Evolutionary conservation across 2,797 vertebrate species (phyloP).

Genomic region (Sebastes itinus): DNA sequence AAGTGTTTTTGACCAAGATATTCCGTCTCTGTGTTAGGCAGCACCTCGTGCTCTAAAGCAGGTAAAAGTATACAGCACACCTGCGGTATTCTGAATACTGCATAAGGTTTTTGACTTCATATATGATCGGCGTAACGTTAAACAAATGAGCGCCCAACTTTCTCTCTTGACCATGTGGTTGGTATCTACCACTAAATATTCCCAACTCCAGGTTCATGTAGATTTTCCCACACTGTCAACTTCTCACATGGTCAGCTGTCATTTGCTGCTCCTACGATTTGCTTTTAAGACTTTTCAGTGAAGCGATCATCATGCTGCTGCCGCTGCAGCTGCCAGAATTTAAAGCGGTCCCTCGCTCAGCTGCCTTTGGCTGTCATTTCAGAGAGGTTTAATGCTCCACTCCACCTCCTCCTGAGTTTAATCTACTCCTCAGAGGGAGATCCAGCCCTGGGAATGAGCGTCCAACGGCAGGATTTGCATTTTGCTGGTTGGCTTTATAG

Average conservation of each 20-base stretch:
- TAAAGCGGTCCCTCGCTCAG: background rate
- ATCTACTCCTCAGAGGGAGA: background rate
- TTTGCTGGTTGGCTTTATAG: background rate
- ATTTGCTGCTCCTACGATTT: background rate
- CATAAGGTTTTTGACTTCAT: background rate
- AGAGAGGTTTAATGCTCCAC: background rate
- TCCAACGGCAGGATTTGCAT: background rate
- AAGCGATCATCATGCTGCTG: background rate
- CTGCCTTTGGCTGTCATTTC: conserved; percentile 16
- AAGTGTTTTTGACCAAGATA: background rate
- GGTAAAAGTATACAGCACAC: no score
- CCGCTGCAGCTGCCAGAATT: background rate
- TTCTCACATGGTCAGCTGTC: background rate
- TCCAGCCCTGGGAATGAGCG: background rate
- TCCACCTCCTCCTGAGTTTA: conserved; percentile 1
- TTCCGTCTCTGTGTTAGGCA: accelerated
- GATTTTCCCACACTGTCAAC: background rate
- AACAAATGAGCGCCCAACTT: background rate
- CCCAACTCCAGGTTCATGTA: background rate
- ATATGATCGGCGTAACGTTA: background rate
- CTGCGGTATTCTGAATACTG: background rate
- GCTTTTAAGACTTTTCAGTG: background rate
- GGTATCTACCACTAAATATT: background rate
- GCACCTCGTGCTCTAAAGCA: no score
- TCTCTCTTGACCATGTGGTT: background rate